Evolutionary conservation across 2,888 invertebrate genomes (phyloP).

Genomic region (Pocota personata): DNA sequence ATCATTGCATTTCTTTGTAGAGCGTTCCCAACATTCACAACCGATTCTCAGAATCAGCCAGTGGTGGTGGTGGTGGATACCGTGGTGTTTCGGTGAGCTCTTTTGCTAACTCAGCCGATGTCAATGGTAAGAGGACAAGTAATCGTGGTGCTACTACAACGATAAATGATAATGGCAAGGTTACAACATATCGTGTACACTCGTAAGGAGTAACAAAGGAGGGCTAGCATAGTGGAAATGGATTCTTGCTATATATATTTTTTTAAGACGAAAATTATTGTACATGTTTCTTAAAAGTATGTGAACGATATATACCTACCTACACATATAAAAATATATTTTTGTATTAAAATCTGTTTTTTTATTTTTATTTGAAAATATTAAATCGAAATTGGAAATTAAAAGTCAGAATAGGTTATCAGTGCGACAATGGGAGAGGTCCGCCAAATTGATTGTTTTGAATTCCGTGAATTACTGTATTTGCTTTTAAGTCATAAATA

Average conservation of each 20-base stretch:
- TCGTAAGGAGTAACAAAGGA: conserved; percentile 75
- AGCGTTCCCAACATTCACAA: conserved; percentile 79
- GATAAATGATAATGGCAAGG: conserved; percentile 89
- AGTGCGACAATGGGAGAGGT: conserved; percentile 7
- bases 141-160: conserved; percentile 86
- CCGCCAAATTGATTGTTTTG: neutral
- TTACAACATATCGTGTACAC: conserved; percentile 84
- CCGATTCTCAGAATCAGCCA: conserved; percentile 79
- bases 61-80: conserved; percentile 77
- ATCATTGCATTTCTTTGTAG: conserved; percentile 66
- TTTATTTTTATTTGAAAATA: neutral
- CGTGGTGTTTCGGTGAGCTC: conserved; percentile 87
- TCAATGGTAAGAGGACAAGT: conserved; percentile 85
- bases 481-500: neutral
- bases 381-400: neutral
- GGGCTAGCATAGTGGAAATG: neutral
- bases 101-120: conserved; percentile 84
- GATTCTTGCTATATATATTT: conserved; percentile 13
- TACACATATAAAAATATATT: neutral
- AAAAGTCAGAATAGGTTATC: conserved; percentile 43
- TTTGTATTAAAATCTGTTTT: neutral
- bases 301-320: neutral
- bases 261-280: conserved; percentile 1
- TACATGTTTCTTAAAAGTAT: neutral
- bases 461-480: neutral